A percentile compares a stretch with the other conserved stretches of the same genome.
Evolutionary conservation across 1,140 invertebrate genomes (phyloP).

Genomic region (Drosophila littoralis): DNA sequence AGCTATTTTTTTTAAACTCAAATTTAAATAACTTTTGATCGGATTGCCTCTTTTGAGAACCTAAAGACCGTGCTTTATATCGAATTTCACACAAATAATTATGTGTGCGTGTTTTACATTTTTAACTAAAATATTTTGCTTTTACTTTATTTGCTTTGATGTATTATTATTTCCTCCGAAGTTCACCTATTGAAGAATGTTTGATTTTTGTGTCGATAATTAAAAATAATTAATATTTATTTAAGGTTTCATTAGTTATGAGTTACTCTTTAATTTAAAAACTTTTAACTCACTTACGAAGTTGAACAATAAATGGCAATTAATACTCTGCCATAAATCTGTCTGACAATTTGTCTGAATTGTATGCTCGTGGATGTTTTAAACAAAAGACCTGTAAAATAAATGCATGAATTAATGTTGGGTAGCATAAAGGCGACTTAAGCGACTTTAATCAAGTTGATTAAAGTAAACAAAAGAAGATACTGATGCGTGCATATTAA

Average conservation of each 20-base stretch:
- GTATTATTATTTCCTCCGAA: too few relatives aligned
- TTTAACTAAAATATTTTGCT: neutral
- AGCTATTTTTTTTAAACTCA: too few relatives aligned
- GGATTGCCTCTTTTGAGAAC: too few relatives aligned
- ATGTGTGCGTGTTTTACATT: neutral
- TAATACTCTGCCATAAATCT: slow-evolving; percentile 35
- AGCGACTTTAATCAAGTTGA: slow-evolving; percentile 53
- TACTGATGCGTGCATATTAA: slow-evolving; percentile 51
- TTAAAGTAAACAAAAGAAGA: slow-evolving; percentile 46
- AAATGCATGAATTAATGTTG: slow-evolving; percentile 44
- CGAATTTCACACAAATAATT: too few relatives aligned
- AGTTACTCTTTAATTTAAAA: neutral
- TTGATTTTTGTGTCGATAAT: too few relatives aligned
- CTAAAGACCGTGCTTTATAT: too few relatives aligned
- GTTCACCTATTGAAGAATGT: too few relatives aligned
- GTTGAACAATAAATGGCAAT: slow-evolving; percentile 22
- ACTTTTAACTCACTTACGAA: neutral
- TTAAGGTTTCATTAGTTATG: neutral
- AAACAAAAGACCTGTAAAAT: slow-evolving; percentile 38
- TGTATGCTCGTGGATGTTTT: neutral
- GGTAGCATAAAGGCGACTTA: slow-evolving; percentile 44
- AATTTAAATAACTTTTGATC: too few relatives aligned
- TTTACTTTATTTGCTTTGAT: too few relatives aligned
- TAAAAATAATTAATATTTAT: too few relatives aligned
- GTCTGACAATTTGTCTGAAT: slow-evolving; percentile 29